Evolutionary conservation across 2,888 invertebrate genomes (phyloP).

Genomic region (Xanthia togata): DNA sequence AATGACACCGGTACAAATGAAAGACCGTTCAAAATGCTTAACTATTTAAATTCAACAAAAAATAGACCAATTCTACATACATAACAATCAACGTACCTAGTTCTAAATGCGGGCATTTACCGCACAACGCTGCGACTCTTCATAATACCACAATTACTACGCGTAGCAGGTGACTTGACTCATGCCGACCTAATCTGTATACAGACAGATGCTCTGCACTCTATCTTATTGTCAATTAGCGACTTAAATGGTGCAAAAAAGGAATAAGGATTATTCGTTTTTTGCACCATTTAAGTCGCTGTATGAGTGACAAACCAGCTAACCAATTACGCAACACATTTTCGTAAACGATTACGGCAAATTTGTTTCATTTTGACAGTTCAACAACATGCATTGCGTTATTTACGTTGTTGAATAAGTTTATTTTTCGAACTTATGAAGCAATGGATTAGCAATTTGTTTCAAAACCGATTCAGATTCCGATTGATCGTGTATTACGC

Average conservation of each 20-base stretch:
- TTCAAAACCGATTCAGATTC: too few relatives aligned
- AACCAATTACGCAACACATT: too few relatives aligned
- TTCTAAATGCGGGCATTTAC: neutral
- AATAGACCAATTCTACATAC: neutral
- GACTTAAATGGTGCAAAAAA: conserved; percentile 32
- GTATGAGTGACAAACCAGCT: conserved; percentile 17
- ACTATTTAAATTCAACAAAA: neutral
- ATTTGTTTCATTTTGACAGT: too few relatives aligned
- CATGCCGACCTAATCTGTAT: conserved; percentile 27
- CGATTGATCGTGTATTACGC: too few relatives aligned
- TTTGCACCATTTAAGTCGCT: too few relatives aligned
- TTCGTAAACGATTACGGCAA: too few relatives aligned
- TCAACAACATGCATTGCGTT: too few relatives aligned
- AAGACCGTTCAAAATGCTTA: neutral
- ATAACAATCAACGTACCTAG: neutral
- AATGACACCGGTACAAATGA: neutral
- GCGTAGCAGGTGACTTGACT: conserved; percentile 10
- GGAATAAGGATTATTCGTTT: too few relatives aligned
- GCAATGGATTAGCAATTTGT: too few relatives aligned
- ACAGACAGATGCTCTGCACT: conserved; percentile 20
- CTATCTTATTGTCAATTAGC: conserved; percentile 36
- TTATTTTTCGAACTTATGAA: too few relatives aligned
- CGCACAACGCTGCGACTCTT: neutral
- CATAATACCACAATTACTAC: conserved; percentile 37
- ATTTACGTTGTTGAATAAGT: too few relatives aligned